Evolutionary conservation across 2,797 vertebrate genomes (phyloP).

Genomic region (Margarornis squamiger): DNA sequence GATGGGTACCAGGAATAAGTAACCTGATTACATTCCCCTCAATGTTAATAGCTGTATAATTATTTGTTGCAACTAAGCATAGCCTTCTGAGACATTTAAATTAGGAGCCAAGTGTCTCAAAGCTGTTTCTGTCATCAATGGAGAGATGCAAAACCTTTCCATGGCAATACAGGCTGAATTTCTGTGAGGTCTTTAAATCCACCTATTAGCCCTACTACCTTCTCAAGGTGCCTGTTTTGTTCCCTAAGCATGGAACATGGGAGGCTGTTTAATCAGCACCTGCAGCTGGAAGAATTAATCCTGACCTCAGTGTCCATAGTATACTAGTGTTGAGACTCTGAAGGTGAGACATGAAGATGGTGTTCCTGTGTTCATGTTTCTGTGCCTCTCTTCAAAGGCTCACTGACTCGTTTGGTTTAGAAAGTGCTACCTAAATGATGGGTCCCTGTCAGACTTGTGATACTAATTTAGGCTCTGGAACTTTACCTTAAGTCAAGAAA

Average conservation of each 20-base stretch:
- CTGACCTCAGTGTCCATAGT: neutral
- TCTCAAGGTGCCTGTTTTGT: neutral
- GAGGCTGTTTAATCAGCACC: neutral
- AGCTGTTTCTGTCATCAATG: neutral
- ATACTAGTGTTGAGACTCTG: neutral
- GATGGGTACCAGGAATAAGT: neutral
- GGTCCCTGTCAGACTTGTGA: neutral
- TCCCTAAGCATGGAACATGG: rapidly evolving
- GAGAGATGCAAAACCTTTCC: neutral
- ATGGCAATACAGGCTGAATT: neutral
- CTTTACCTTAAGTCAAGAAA: neutral
- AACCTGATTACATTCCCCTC: neutral
- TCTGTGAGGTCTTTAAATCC: neutral
- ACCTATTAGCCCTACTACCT: neutral
- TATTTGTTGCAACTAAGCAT: neutral
- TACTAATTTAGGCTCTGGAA: neutral
- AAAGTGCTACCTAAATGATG: neutral
- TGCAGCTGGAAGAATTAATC: neutral
- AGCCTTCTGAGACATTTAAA: neutral
- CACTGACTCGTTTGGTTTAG: neutral
- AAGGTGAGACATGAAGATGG: neutral
- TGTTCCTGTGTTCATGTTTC: neutral
- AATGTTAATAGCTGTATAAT: neutral
- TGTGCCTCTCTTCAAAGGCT: neutral
- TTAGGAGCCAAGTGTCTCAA: neutral